Evolutionary conservation across 2,797 vertebrate species (phyloP).

Genomic region (Gymnoscopelus braueri): DNA sequence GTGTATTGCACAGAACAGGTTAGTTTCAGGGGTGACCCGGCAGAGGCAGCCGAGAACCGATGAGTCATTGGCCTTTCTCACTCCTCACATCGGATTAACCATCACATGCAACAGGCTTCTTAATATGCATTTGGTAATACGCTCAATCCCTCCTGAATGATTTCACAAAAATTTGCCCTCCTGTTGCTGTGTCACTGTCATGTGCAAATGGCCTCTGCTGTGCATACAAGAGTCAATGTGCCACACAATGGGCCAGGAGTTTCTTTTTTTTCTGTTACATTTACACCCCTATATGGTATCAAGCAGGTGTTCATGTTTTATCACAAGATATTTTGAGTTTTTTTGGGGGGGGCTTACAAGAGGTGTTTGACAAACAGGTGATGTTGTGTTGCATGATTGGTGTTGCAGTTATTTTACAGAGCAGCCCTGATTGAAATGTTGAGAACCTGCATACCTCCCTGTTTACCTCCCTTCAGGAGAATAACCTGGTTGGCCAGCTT

Average conservation of each 20-base stretch:
- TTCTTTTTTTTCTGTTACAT: too few species aligned
- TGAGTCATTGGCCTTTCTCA: slow-evolving; percentile 67
- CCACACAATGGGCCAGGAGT: background rate
- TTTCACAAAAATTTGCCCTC: slow-evolving; percentile 56
- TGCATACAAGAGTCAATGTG: slow-evolving; percentile 2
- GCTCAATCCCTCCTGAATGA: slow-evolving; percentile 65
- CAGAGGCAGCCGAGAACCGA: slow-evolving; percentile 43
- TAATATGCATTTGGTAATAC: slow-evolving; percentile 68
- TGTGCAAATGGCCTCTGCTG: slow-evolving; percentile 6
- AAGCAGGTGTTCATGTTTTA: too few species aligned
- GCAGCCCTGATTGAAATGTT: too few species aligned
- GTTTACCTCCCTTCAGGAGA: too few species aligned
- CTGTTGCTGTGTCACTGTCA: slow-evolving; percentile 53
- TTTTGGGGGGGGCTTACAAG: too few species aligned
- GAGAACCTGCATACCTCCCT: too few species aligned
- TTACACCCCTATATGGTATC: too few species aligned
- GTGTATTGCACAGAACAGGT: too few species aligned
- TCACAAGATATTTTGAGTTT: too few species aligned
- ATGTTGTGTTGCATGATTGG: too few species aligned
- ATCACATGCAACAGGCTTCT: slow-evolving; percentile 72
- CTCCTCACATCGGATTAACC: slow-evolving; percentile 65
- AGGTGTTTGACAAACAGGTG: too few species aligned
- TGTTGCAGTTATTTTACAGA: too few species aligned
- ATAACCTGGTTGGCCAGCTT: background rate
- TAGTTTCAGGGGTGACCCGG: slow-evolving; percentile 29